These are phyloP conservation scores for Pollenia angustigena DNA, from an alignment of 2,888 invertebrate genomes.

Conservation along the genomic window DNA sequence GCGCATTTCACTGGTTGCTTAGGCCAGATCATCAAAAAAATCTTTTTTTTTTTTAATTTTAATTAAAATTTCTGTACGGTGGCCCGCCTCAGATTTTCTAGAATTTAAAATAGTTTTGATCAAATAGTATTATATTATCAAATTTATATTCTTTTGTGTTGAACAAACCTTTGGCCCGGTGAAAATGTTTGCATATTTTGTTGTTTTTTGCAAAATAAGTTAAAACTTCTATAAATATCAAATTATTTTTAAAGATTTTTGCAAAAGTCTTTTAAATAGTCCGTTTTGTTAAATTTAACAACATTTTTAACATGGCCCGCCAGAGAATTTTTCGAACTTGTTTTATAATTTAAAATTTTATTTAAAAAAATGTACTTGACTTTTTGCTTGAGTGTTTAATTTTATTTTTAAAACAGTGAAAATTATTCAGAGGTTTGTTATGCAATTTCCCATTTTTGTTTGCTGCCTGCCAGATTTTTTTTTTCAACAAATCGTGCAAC, in stretches of 20 bases:
- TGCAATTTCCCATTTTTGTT: slow-evolving; percentile 38
- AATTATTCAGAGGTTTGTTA: slow-evolving; percentile 39
- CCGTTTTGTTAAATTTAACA: no score
- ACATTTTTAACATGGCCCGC: neutral
- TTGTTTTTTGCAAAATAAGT: no score
- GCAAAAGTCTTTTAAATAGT: no score
- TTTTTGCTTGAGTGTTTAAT: slow-evolving; percentile 11
- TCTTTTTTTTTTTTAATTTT: no score
- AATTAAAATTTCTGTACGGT: neutral
- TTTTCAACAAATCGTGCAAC: slow-evolving; percentile 18
- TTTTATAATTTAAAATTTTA: neutral
- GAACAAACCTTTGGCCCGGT: neutral
- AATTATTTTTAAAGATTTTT: no score
- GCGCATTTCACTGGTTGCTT: no score
- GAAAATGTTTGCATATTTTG: neutral
- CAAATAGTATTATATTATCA: no score
- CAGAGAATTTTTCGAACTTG: no score
- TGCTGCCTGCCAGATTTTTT: neutral
- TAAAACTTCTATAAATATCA: no score
- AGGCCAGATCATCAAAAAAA: no score
- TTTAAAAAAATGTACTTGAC: neutral
- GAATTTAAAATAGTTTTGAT: neutral
- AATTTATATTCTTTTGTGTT: slow-evolving; percentile 28
- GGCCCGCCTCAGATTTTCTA: neutral
- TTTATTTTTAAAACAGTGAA: neutral